Base-by-base conservation (phyloP, 2,888 invertebrate species). In the Sarcophaga rosellei region DNA sequence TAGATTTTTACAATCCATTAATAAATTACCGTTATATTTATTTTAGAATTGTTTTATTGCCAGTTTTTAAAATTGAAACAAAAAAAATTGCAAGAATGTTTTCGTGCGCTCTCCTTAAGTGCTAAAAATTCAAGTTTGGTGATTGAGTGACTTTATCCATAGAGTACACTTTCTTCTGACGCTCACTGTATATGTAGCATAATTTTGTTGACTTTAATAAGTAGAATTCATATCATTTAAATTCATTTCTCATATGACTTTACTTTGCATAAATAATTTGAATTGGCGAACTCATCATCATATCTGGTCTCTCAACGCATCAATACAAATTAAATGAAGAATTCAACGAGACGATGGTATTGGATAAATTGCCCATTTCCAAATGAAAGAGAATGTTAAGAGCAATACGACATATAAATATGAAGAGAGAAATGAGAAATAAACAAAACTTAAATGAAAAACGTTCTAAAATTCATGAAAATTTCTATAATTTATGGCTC, bases 401-500 rank as follows among this genome's bases (percentile, higher is more conserved):
- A 35, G 35, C 35, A 35, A 35, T 35, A 35, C 35, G 6, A 35
- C n/a, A n/a, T n/a, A n/a, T n/a, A n/a, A n/a, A n/a, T n/a, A n/a
- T n/a, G n/a, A n/a, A n/a, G 8, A 35, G 35, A 35, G 35, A 35
- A 10, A 10, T 8, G 10, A 70, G 25, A 23, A 17, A 70, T 2
- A 57, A 70, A 25, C 17, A 62, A 5, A 76, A 47, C 35, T 45
- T 45, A 23, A 72, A 61, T 17, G 45, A 45, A 61, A 72, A 77
- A 68, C 53, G 76, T 90, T 89, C 88, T 89, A 89, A 86, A 89
- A 91, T 91, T 90, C 89, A 90, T 91, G 91, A 90, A 90, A 89
- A 90, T 90, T 89, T 91, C 89, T 90, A 90, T 91, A 90, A 91
- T 89, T 91, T 91, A 91, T 90, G 88, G 89, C 84, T 90, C 91